Percentiles rank a stretch among this genome's conserved stretches.
These are phyloP conservation scores for Natator depressus DNA, from an alignment of 2,113 vertebrate species.

Conservation along the genomic window DNA sequence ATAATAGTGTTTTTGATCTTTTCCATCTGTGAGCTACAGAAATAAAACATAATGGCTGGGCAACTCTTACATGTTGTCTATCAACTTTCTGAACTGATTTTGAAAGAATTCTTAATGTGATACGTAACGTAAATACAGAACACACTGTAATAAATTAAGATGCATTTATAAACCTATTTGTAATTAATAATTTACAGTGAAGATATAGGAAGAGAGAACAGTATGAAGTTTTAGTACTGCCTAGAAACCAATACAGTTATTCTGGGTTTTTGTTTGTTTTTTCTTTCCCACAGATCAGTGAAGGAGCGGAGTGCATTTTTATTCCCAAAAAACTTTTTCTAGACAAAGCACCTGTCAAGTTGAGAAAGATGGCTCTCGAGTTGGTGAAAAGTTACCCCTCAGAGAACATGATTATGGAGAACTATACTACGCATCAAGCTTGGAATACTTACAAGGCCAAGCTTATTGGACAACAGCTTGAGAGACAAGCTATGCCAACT, in stretches of 20 bases:
- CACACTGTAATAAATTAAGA: not conserved
- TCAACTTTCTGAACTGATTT: not conserved
- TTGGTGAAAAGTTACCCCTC: not conserved
- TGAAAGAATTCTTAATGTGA: not conserved
- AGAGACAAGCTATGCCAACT: not conserved
- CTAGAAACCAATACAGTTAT: not conserved
- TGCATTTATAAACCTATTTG: not conserved
- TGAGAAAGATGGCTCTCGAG: not conserved
- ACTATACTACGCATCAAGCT: not conserved
- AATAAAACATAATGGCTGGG: not conserved
- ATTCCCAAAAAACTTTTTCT: constrained; percentile 43
- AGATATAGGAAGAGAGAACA: not conserved
- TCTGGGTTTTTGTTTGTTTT: not conserved
- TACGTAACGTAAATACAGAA: not conserved
- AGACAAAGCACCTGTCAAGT: constrained; percentile 31
- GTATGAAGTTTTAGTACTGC: not conserved
- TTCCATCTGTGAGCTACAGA: not conserved
- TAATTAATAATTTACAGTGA: not conserved
- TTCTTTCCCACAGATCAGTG: constrained; percentile 29
- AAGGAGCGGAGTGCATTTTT: constrained; percentile 56
- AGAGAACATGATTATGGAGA: not conserved
- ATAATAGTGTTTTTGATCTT: not conserved
- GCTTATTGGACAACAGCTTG: not conserved
- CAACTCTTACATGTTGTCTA: not conserved
- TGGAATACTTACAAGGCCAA: constrained; percentile 36